These are phyloP conservation scores for Cavia aperea DNA, from an alignment of 2,113 vertebrate species.

Conservation along the genomic window DNA sequence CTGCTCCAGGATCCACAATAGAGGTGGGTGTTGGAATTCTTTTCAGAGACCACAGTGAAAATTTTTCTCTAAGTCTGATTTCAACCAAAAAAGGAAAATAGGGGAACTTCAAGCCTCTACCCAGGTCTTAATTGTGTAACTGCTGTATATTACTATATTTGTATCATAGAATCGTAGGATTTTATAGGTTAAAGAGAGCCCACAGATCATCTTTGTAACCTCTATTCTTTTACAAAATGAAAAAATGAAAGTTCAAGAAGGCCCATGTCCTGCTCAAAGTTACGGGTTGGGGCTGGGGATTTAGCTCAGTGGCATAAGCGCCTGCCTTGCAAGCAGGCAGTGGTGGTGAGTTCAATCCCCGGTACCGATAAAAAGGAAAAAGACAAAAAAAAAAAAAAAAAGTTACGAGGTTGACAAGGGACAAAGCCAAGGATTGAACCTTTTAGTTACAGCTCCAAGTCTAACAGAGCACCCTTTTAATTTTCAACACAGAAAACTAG, in stretches of 20 bases:
- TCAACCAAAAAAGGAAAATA: conserved; percentile 49
- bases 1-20: conserved; percentile 28
- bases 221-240: neutral
- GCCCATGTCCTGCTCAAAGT: neutral
- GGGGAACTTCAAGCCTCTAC: conserved; percentile 29
- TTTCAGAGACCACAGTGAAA: conserved; percentile 60
- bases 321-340: too few species aligned
- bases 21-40: conserved; percentile 52
- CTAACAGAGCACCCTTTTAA: neutral
- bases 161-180: neutral
- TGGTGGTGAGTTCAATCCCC: too few species aligned
- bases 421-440: neutral
- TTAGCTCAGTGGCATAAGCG: too few species aligned
- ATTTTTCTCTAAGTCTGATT: conserved; percentile 53
- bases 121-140: conserved; percentile 39
- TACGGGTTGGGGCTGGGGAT: neutral
- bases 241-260: neutral
- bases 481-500: neutral
- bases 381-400: neutral
- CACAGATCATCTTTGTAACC: neutral
- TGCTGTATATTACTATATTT: neutral
- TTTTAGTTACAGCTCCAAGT: neutral
- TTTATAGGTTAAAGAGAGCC: neutral
- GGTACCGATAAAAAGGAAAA: too few species aligned
- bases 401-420: neutral